phyloP scores from a whole-genome alignment of 2,113 vertebrate genomes.

The Theristicus caerulescens region DNA sequence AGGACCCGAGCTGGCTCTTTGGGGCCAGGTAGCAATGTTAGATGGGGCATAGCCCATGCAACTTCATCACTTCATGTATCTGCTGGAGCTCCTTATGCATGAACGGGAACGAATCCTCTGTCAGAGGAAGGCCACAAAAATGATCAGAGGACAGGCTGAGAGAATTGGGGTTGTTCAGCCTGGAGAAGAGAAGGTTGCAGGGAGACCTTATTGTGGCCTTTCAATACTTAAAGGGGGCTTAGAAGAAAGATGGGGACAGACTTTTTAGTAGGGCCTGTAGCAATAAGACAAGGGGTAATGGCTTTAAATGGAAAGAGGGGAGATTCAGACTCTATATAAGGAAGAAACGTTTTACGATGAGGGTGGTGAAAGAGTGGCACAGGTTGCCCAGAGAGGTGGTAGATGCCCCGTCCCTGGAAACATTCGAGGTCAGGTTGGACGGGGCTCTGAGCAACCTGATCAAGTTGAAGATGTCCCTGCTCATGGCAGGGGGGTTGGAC shows the following conservation, averaged over 20 bases:
- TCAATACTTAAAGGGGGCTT: fast-evolving
- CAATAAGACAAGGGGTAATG: fast-evolving
- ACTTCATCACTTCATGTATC: background rate
- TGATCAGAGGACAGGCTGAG: background rate
- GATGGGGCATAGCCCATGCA: background rate
- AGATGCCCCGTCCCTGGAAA: too few species aligned
- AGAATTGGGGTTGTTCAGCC: background rate
- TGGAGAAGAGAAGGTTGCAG: background rate
- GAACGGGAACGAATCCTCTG: fast-evolving
- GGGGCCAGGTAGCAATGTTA: fast-evolving
- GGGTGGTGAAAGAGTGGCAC: too few species aligned
- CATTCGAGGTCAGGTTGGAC: too few species aligned
- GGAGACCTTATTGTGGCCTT: fast-evolving
- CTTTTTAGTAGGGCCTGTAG: too few species aligned
- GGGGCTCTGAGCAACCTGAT: too few species aligned
- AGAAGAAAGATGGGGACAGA: too few species aligned
- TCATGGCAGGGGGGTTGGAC: too few species aligned
- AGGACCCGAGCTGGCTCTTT: background rate
- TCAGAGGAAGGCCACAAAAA: background rate
- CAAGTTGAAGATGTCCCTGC: too few species aligned
- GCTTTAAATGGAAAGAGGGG: background rate
- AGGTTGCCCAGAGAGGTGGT: too few species aligned
- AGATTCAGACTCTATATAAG: background rate
- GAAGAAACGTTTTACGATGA: fast-evolving
- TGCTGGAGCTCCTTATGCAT: background rate